Evolutionary conservation across 1,140 invertebrate species (phyloP).

Genomic region (Cydia pomonella): DNA sequence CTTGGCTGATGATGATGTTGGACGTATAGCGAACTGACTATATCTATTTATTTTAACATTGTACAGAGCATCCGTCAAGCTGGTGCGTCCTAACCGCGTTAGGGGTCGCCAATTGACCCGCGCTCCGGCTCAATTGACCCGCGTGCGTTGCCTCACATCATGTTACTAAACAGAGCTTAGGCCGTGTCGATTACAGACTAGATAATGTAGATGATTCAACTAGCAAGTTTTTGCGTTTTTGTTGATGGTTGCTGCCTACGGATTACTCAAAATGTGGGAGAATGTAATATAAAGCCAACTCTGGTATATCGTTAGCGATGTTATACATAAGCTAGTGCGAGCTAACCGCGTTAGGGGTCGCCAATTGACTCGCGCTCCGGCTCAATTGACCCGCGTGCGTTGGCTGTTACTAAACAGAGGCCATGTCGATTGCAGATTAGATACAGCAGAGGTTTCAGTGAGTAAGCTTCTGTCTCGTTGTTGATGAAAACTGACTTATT

Average conservation of each 20-base stretch:
- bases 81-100: not conserved
- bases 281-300: too few relatives aligned
- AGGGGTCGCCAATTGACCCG: conserved; percentile 23
- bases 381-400: conserved; percentile 18
- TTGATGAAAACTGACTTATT: not conserved
- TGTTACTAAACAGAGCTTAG: conserved; percentile 7
- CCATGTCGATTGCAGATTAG: not conserved
- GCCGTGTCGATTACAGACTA: not conserved
- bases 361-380: conserved; percentile 18
- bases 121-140: conserved; percentile 15
- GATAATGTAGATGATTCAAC: not conserved
- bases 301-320: too few relatives aligned
- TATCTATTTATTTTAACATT: not conserved
- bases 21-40: not conserved
- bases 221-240: too few relatives aligned
- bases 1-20: too few relatives aligned
- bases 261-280: too few relatives aligned
- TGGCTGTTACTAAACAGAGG: conserved; percentile 1
- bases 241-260: too few relatives aligned
- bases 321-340: not conserved
- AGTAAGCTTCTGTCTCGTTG: not conserved
- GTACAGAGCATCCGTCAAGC: not conserved
- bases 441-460: not conserved
- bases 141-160: conserved; percentile 10
- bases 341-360: conserved; percentile 5